Evolutionary conservation across 2,888 invertebrate genomes (phyloP).

Genomic region (Tricholauxania praeusta): DNA sequence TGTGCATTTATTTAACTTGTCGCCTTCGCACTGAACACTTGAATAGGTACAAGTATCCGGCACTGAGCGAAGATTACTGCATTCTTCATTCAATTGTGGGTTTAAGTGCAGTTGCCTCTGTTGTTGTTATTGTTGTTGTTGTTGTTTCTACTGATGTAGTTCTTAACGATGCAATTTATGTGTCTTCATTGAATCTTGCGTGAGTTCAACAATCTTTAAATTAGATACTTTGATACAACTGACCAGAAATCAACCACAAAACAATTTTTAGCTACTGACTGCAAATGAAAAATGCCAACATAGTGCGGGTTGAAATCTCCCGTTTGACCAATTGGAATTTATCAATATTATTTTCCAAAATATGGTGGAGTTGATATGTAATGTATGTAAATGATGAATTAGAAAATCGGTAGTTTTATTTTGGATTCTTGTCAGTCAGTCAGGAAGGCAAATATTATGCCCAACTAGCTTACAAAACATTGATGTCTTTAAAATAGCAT

Average conservation of each 20-base stretch:
- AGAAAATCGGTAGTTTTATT: no score
- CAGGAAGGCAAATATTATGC: no score
- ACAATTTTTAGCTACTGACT: background rate
- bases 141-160: slow-evolving; percentile 14
- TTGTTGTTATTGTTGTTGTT: slow-evolving; percentile 22
- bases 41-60: background rate
- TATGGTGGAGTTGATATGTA: no score
- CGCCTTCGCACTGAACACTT: slow-evolving; percentile 8
- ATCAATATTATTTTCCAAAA: no score
- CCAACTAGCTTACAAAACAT: no score
- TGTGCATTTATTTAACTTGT: slow-evolving; percentile 24
- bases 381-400: no score
- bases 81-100: slow-evolving; percentile 33
- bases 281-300: no score
- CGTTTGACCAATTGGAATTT: no score
- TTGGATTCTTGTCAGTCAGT: no score
- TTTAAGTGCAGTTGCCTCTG: background rate
- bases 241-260: slow-evolving; percentile 14
- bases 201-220: slow-evolving; percentile 42
- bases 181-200: slow-evolving; percentile 15
- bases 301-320: no score
- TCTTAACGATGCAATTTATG: slow-evolving; percentile 31
- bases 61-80: slow-evolving; percentile 34
- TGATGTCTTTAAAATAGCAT: no score
- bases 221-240: slow-evolving; percentile 1